Percentiles rank a stretch among this genome's conserved stretches.
These are phyloP conservation scores for Psylliodes chrysocephalus DNA, from an alignment of 2,888 invertebrate species.

Conservation along the genomic window DNA sequence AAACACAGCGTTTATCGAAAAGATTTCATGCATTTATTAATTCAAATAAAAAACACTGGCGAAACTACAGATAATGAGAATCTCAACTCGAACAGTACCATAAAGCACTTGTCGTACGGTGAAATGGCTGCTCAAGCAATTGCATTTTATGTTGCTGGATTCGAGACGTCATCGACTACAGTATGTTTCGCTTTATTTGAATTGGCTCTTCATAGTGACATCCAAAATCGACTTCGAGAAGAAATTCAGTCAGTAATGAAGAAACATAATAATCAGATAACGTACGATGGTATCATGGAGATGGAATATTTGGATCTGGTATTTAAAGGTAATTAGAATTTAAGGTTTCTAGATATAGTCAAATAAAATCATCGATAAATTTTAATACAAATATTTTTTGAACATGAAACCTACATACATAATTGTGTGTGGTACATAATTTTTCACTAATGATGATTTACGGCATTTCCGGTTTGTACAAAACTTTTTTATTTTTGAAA, in stretches of 20 bases:
- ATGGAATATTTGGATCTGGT: slow-evolving; percentile 48
- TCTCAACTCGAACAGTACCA: slow-evolving; percentile 28
- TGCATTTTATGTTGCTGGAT: slow-evolving; percentile 48
- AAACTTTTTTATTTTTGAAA: too few species aligned
- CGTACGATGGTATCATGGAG: slow-evolving; percentile 44
- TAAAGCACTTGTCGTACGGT: neutral
- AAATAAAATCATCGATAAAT: too few species aligned
- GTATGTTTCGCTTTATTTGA: slow-evolving; percentile 48
- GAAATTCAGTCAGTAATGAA: slow-evolving; percentile 43
- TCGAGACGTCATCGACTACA: slow-evolving; percentile 46
- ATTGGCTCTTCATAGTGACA: slow-evolving; percentile 40
- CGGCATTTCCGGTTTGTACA: too few species aligned
- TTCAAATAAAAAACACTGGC: slow-evolving; percentile 62
- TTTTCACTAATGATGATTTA: too few species aligned
- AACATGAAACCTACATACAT: too few species aligned
- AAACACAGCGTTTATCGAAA: slow-evolving; percentile 63
- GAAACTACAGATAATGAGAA: slow-evolving; percentile 59
- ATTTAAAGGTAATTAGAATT: slow-evolving; percentile 45
- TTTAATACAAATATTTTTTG: too few species aligned
- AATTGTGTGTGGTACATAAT: too few species aligned
- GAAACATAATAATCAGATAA: slow-evolving; percentile 40
- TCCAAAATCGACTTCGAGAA: slow-evolving; percentile 42
- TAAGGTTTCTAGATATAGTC: too few species aligned
- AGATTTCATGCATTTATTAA: slow-evolving; percentile 68
- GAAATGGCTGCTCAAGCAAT: slow-evolving; percentile 41